Evolutionary conservation across 1,140 invertebrate species (phyloP).

Genomic region (Lysiphlebus fabarum): DNA sequence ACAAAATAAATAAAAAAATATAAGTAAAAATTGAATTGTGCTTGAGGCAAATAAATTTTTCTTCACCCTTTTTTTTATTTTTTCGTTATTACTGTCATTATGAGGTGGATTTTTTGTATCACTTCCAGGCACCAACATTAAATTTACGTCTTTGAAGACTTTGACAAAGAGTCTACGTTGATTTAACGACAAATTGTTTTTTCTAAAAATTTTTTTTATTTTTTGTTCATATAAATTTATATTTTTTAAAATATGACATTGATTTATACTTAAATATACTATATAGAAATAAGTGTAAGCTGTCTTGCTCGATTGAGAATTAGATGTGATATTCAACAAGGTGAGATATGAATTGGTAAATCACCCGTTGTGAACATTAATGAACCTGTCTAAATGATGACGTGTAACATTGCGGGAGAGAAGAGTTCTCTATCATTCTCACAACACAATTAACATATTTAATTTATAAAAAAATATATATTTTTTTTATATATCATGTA

Average conservation of each 20-base stretch:
- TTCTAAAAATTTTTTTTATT: conserved; percentile 4
- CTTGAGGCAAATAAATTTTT: conserved; percentile 5
- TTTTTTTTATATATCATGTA: too few relatives aligned
- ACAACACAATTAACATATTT: too few relatives aligned
- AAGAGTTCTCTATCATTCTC: too few relatives aligned
- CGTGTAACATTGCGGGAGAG: neutral
- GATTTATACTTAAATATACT: too few relatives aligned
- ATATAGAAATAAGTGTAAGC: too few relatives aligned
- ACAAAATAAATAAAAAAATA: neutral
- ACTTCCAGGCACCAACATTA: neutral
- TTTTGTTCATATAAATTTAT: too few relatives aligned
- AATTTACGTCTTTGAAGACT: too few relatives aligned
- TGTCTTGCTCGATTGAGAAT: conserved; percentile 21
- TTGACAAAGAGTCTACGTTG: neutral
- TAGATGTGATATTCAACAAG: conserved; percentile 8
- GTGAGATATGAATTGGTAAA: conserved; percentile 2
- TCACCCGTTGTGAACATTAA: conserved; percentile 16
- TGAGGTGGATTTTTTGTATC: neutral
- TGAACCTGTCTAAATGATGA: conserved; percentile 24
- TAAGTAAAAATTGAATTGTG: conserved; percentile 7
- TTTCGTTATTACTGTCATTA: neutral
- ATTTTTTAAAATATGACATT: too few relatives aligned
- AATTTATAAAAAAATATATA: too few relatives aligned
- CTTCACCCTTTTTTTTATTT: neutral
- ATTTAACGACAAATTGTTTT: neutral